Evolutionary conservation across 2,113 vertebrate genomes (phyloP).

Genomic region (Machaerirhynchus nigripectus): DNA sequence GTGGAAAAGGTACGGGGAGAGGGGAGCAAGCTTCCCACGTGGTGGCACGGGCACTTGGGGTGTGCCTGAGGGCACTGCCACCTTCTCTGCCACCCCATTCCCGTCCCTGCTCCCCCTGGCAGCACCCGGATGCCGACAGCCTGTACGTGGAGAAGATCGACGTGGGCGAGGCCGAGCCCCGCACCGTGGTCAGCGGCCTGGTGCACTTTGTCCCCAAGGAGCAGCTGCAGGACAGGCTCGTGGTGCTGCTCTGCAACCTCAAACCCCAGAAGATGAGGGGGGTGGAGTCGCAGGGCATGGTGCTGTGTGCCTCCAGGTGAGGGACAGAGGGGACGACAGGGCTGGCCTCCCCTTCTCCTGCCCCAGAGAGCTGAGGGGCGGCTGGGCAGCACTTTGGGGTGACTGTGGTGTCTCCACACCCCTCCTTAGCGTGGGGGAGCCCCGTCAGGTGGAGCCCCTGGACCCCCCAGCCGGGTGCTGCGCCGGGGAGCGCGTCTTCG

Average conservation of each 20-base stretch:
- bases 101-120: not conserved
- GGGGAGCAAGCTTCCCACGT: fast-evolving
- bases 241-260: conserved; percentile 92
- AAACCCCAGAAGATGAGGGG: conserved; percentile 97
- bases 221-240: conserved; percentile 85
- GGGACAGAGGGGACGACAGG: not conserved
- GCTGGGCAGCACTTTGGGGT: not conserved
- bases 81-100: not conserved
- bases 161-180: conserved; percentile 86
- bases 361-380: not conserved
- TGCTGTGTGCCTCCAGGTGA: conserved; percentile 91
- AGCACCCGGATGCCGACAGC: conserved; percentile 94
- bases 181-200: conserved; percentile 92
- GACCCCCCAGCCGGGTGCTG: conserved; percentile 86
- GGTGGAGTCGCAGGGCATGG: conserved; percentile 94
- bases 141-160: conserved; percentile 94
- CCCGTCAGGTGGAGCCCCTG: conserved; percentile 86
- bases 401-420: not conserved
- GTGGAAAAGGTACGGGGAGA: conserved; percentile 82
- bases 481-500: conserved; percentile 85
- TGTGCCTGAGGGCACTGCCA: fast-evolving
- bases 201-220: conserved; percentile 86
- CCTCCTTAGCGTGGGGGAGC: conserved; percentile 76
- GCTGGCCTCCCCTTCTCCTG: fast-evolving
- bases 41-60: not conserved